A percentile compares a stretch with the other conserved stretches of the same genome.
Evolutionary conservation across 2,888 invertebrate genomes (phyloP).

Genomic region (Noctuana brunneofusca): DNA sequence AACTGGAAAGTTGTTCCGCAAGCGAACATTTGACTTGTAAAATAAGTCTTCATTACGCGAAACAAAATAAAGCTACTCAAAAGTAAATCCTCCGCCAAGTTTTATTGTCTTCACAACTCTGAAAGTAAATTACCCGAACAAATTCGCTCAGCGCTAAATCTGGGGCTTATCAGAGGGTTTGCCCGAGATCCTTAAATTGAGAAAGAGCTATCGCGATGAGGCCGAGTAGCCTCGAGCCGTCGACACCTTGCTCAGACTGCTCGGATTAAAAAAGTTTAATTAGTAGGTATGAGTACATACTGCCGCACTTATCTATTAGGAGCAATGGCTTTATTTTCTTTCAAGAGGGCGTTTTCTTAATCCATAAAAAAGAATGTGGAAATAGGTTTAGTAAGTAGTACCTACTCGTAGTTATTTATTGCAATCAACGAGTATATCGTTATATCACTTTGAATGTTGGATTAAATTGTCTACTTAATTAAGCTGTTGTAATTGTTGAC

Average conservation of each 20-base stretch:
- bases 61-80: conserved; percentile 68
- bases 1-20: conserved; percentile 37
- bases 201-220: conserved; percentile 73
- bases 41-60: conserved; percentile 66
- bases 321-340: conserved; percentile 38
- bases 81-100: conserved; percentile 64
- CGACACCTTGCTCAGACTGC: conserved; percentile 62
- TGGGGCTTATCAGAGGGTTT: conserved; percentile 73
- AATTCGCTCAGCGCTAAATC: conserved; percentile 79
- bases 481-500: no score
- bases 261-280: conserved; percentile 76
- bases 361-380: background rate
- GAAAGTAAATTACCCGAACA: conserved; percentile 79
- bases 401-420: background rate
- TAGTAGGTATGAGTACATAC: conserved; percentile 45
- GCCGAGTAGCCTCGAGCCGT: conserved; percentile 62
- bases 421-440: background rate
- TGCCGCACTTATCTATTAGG: conserved; percentile 54
- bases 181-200: conserved; percentile 72
- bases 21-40: conserved; percentile 53
- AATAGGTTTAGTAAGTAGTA: no score
- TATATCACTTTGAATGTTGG: background rate
- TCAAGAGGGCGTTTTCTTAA: background rate
- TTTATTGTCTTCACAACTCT: conserved; percentile 79
- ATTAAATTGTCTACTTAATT: no score